These are phyloP conservation scores for Polyommatus icarus DNA, from an alignment of 2,888 invertebrate genomes.

Conservation along the genomic window DNA sequence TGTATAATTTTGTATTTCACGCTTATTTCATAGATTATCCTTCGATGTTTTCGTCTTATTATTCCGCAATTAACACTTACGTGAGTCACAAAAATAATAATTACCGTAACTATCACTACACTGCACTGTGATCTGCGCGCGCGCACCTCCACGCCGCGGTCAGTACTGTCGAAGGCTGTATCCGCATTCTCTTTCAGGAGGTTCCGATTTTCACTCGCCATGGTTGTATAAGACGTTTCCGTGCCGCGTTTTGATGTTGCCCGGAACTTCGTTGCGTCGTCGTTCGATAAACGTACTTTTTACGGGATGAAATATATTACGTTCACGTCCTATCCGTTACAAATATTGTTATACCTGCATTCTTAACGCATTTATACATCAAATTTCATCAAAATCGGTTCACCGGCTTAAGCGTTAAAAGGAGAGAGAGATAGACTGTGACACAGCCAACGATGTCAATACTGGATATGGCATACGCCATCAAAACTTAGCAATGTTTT, in stretches of 20 bases:
- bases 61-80: background rate
- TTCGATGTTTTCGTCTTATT: background rate
- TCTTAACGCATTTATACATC: no score
- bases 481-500: no score
- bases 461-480: no score
- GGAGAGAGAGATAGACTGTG: no score
- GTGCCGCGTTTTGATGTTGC: background rate
- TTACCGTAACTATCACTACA: background rate
- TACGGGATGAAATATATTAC: background rate
- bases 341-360: no score
- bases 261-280: background rate
- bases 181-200: slow-evolving; percentile 18
- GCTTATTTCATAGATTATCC: no score
- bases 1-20: no score
- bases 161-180: slow-evolving; percentile 5
- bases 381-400: no score
- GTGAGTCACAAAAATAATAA: background rate
- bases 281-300: background rate
- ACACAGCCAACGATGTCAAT: no score
- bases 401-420: no score
- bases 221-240: slow-evolving; percentile 3
- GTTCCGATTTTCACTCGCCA: slow-evolving; percentile 9
- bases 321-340: no score
- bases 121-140: slow-evolving; percentile 1
- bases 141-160: slow-evolving; percentile 5